These are phyloP conservation scores for Xenopus borealis DNA, from an alignment of 2,113 vertebrate species.

Conservation along the genomic window DNA sequence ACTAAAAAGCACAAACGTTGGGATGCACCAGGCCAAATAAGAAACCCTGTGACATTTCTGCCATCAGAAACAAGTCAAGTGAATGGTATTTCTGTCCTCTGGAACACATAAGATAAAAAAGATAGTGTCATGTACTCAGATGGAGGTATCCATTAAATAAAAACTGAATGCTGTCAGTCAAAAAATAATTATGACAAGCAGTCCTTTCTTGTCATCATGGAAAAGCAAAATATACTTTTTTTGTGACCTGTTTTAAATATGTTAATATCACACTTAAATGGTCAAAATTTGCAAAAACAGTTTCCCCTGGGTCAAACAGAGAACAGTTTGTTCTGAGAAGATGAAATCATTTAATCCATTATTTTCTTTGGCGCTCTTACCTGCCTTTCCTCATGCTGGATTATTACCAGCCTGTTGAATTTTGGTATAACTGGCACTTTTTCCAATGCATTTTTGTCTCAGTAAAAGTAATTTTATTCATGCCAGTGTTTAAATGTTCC, in stretches of 20 bases:
- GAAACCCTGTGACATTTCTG: too few relatives aligned
- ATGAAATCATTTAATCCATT: conserved; percentile 54
- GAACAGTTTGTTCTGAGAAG: conserved; percentile 45
- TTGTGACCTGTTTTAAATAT: not conserved
- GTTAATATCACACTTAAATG: conserved; percentile 14
- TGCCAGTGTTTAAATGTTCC: not conserved
- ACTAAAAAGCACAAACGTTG: too few relatives aligned
- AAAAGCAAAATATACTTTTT: not conserved
- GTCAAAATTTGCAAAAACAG: conserved; percentile 21
- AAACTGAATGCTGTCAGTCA: too few relatives aligned
- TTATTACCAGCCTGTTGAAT: conserved; percentile 9
- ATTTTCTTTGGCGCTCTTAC: conserved; percentile 51
- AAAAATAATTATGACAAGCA: too few relatives aligned
- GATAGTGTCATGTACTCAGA: too few relatives aligned
- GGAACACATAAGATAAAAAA: too few relatives aligned
- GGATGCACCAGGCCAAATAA: too few relatives aligned
- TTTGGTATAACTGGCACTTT: not conserved
- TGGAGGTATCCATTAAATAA: too few relatives aligned
- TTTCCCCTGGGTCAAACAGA: conserved; percentile 28
- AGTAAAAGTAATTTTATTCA: not conserved
- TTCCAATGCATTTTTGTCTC: not conserved
- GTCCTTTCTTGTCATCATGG: too few relatives aligned
- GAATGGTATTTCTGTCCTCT: too few relatives aligned
- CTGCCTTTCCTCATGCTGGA: conserved; percentile 2
- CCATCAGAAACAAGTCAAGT: too few relatives aligned